A percentile compares a stretch with the other conserved stretches of the same genome.
These are phyloP conservation scores for Euwallacea similis DNA, from an alignment of 1,140 invertebrate species.

Conservation along the genomic window DNA sequence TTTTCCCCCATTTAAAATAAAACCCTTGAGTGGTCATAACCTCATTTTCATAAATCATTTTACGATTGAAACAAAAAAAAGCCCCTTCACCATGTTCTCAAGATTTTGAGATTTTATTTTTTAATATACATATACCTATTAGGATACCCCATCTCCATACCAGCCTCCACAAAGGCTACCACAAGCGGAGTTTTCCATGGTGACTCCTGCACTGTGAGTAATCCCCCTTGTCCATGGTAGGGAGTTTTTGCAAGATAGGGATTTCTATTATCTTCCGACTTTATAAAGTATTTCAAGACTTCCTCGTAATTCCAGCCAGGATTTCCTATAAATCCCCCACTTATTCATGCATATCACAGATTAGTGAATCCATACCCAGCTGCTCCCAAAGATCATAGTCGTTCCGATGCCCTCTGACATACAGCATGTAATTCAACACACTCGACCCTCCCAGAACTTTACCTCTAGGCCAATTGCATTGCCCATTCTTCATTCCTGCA, in stretches of 20 bases:
- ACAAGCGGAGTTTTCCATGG: slow-evolving; percentile 81
- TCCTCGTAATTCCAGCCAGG: slow-evolving; percentile 88
- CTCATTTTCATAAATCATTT: too few species aligned
- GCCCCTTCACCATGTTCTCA: slow-evolving; percentile 5
- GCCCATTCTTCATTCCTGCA: slow-evolving; percentile 64
- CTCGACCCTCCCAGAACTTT: slow-evolving; percentile 88
- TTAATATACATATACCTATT: slow-evolving; percentile 54
- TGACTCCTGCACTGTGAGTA: slow-evolving; percentile 80
- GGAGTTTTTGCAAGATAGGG: slow-evolving; percentile 71
- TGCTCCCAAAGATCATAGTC: slow-evolving; percentile 93
- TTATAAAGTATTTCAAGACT: slow-evolving; percentile 85
- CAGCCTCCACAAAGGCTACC: slow-evolving; percentile 82
- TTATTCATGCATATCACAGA: neutral
- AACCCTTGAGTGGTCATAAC: too few species aligned
- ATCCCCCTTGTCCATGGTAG: slow-evolving; percentile 76
- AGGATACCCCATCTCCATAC: slow-evolving; percentile 83
- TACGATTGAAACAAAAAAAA: too few species aligned
- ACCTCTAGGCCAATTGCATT: slow-evolving; percentile 83
- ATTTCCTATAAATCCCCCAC: slow-evolving; percentile 56
- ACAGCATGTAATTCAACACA: slow-evolving; percentile 94
- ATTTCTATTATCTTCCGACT: slow-evolving; percentile 86
- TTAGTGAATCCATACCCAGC: slow-evolving; percentile 58
- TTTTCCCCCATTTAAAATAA: too few species aligned
- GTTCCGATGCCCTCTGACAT: slow-evolving; percentile 78
- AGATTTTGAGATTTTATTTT: neutral